phyloP scores from a whole-genome alignment of 2,888 invertebrate species.

The Entomobrya proxima region DNA sequence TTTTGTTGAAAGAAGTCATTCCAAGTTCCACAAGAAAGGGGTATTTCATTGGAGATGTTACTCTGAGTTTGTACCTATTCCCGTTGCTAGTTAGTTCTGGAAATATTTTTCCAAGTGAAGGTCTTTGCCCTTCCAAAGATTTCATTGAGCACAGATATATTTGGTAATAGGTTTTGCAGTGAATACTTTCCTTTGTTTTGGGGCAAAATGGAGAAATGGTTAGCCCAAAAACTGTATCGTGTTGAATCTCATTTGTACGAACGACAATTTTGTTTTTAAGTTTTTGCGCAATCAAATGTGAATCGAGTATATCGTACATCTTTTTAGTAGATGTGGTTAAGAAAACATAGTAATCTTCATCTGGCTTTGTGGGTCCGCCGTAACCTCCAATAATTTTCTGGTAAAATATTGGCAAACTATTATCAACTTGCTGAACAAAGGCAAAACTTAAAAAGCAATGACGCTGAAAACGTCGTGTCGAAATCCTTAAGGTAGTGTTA shows the following conservation, averaged over 20 bases:
- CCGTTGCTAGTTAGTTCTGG: not conserved
- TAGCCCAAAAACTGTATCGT: not conserved
- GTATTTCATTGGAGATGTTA: slow-evolving; percentile 1
- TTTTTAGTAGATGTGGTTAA: too few species aligned
- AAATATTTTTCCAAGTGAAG: not conserved
- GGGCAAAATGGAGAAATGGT: too few species aligned
- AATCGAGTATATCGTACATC: too few species aligned
- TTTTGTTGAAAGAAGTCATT: not conserved
- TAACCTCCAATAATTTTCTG: too few species aligned
- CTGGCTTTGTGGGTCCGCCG: too few species aligned
- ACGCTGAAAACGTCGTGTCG: too few species aligned
- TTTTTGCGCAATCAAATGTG: not conserved
- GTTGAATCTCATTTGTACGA: not conserved
- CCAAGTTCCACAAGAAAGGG: slow-evolving; percentile 17
- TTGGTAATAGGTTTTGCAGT: not conserved
- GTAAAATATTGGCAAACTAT: too few species aligned
- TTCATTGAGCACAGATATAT: not conserved
- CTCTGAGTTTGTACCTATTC: not conserved
- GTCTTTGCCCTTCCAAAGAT: not conserved
- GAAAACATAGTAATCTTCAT: too few species aligned
- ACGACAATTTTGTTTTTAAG: not conserved
- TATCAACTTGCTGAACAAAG: too few species aligned
- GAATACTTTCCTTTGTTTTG: not conserved
- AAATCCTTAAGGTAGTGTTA: too few species aligned
- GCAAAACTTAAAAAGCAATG: too few species aligned